phyloP scores from a whole-genome alignment of 2,113 vertebrate genomes.

The Echinops telfairi region DNA sequence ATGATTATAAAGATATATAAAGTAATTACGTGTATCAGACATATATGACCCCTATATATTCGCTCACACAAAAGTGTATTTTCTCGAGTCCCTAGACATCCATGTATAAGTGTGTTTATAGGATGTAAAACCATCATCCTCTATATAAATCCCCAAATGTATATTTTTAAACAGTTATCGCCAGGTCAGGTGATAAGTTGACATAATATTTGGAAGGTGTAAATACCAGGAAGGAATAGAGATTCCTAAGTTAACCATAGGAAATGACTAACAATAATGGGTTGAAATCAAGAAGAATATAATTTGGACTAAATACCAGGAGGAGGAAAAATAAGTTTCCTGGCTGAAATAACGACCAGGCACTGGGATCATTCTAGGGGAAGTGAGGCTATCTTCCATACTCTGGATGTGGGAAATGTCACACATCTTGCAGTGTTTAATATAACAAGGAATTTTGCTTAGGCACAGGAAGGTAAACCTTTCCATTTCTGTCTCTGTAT shows the following conservation, averaged over 20 bases:
- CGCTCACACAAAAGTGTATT: constrained; percentile 66
- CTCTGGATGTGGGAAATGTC: constrained; percentile 67
- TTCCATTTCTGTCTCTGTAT: constrained; percentile 58
- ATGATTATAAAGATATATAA: constrained; percentile 70
- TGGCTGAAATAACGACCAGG: constrained; percentile 69
- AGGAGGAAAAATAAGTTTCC: constrained; percentile 68
- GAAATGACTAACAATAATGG: constrained; percentile 81
- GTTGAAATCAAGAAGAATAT: constrained; percentile 80
- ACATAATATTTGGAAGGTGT: constrained; percentile 81
- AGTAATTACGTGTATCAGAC: constrained; percentile 74
- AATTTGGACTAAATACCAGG: constrained; percentile 75
- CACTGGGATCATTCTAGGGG: constrained; percentile 71
- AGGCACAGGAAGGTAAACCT: constrained; percentile 47
- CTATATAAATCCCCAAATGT: constrained; percentile 67
- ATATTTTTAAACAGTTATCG: constrained; percentile 73
- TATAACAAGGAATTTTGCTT: constrained; percentile 45
- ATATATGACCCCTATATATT: constrained; percentile 67
- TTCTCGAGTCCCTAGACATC: constrained; percentile 69
- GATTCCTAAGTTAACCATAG: constrained; percentile 76
- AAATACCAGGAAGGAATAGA: constrained; percentile 76
- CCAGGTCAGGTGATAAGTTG: constrained; percentile 80
- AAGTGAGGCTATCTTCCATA: constrained; percentile 58
- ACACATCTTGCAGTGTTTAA: constrained; percentile 46
- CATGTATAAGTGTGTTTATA: constrained; percentile 75
- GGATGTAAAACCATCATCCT: constrained; percentile 79